Percentiles rank a stretch among this genome's conserved stretches.
Evolutionary conservation across 2,888 invertebrate genomes (phyloP).

Genomic region (Formica aserva): DNA sequence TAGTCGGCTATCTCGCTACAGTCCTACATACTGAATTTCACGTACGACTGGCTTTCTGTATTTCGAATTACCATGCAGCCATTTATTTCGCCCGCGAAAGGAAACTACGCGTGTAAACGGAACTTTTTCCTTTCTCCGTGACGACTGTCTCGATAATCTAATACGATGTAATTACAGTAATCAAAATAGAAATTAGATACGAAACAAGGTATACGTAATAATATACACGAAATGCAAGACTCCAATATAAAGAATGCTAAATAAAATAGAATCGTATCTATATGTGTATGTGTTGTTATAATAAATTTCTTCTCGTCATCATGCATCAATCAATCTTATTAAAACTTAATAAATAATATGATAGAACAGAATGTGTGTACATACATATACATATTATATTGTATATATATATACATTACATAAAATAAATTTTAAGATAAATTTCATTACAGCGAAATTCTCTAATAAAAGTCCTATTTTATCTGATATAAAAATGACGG

Average conservation of each 20-base stretch:
- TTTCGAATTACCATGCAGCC: constrained; percentile 17
- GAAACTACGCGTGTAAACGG: neutral
- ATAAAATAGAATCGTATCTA: neutral
- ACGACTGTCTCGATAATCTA: constrained; percentile 21
- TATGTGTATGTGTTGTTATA: neutral
- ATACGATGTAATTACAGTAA: constrained; percentile 14
- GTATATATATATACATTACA: neutral
- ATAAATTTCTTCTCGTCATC: neutral
- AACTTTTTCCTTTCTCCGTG: neutral
- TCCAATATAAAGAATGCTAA: neutral
- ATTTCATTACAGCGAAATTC: neutral
- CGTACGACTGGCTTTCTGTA: constrained; percentile 37
- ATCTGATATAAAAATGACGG: neutral
- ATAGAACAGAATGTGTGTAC: neutral
- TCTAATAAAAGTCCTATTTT: neutral
- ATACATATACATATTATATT: neutral
- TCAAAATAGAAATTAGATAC: neutral
- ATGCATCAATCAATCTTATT: neutral
- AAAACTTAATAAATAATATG: neutral
- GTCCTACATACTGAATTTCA: constrained; percentile 44
- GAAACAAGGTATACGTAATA: neutral
- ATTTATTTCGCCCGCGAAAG: constrained; percentile 23
- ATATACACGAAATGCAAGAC: neutral
- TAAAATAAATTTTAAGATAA: neutral
- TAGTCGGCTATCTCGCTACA: constrained; percentile 60